Evolutionary conservation across 1,140 invertebrate species (phyloP).

Genomic region (Heterodera carotae): DNA sequence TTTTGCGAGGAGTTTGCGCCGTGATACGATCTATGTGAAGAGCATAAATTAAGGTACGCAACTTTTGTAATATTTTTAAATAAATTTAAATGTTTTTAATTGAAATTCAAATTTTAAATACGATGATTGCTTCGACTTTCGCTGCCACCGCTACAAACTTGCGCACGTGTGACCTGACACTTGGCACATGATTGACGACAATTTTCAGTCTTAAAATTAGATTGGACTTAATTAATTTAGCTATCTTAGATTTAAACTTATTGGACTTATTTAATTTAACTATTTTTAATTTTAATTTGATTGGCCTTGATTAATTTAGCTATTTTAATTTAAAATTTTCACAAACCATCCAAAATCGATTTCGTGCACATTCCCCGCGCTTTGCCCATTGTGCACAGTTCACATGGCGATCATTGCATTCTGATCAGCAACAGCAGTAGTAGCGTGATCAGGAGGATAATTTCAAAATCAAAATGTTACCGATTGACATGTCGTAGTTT

Average conservation of each 20-base stretch:
- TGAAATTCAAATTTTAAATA: background rate
- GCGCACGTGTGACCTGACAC: constrained; percentile 35
- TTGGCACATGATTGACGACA: constrained; percentile 41
- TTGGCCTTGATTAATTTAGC: background rate
- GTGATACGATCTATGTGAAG: constrained; percentile 22
- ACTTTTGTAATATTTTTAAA: background rate
- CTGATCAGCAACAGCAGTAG: constrained; percentile 9
- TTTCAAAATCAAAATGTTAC: constrained; percentile 6
- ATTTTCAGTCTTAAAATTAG: constrained; percentile 37
- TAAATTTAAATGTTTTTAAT: background rate
- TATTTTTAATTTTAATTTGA: background rate
- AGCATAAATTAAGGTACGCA: background rate
- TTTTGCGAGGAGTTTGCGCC: constrained; percentile 7
- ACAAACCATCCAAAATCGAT: constrained; percentile 6
- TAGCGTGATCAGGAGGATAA: background rate
- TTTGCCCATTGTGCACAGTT: constrained; percentile 36
- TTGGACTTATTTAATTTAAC: too few species aligned
- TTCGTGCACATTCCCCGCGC: constrained; percentile 29
- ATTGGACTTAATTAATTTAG: background rate
- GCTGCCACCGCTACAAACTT: constrained; percentile 39
- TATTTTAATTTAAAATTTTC: too few species aligned
- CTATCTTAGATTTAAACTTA: background rate
- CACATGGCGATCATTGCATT: constrained; percentile 45
- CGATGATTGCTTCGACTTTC: constrained; percentile 17
- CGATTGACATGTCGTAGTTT: constrained; percentile 37